Percentiles rank a stretch among this genome's conserved stretches.
These are phyloP conservation scores for Opisthocomus hoazin DNA, from an alignment of 2,113 vertebrate species.

Conservation along the genomic window DNA sequence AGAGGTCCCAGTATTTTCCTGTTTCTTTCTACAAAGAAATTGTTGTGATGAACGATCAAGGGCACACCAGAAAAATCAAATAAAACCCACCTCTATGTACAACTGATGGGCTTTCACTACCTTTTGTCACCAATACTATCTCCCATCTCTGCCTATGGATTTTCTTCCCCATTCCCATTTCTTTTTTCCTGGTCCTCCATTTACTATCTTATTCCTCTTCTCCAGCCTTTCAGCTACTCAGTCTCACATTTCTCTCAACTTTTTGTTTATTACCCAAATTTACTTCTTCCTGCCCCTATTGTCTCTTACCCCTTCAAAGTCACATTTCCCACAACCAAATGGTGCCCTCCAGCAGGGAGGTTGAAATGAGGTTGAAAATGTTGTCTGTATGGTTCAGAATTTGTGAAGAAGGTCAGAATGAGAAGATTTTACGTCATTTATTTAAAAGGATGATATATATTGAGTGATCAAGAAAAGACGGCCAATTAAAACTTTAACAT, in stretches of 20 bases:
- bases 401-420: background rate
- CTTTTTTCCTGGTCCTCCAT: background rate
- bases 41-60: background rate
- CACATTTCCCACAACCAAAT: background rate
- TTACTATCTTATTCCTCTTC: background rate
- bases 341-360: background rate
- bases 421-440: background rate
- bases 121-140: background rate
- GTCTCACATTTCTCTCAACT: background rate
- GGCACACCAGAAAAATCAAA: background rate
- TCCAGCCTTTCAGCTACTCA: background rate
- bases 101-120: background rate
- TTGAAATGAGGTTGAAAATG: background rate
- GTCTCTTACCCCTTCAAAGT: rapidly evolving
- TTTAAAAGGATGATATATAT: background rate
- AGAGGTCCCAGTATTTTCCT: background rate
- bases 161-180: rapidly evolving
- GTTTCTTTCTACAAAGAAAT: background rate
- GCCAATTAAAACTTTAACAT: background rate
- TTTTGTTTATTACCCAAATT: background rate
- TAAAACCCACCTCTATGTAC: background rate
- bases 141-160: background rate
- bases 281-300: background rate
- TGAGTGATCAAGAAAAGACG: background rate
- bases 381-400: background rate